Percentiles rank a stretch among this genome's conserved stretches.
Evolutionary conservation across 2,797 vertebrate species (phyloP).

Genomic region (Catamblyrhynchus diadema): DNA sequence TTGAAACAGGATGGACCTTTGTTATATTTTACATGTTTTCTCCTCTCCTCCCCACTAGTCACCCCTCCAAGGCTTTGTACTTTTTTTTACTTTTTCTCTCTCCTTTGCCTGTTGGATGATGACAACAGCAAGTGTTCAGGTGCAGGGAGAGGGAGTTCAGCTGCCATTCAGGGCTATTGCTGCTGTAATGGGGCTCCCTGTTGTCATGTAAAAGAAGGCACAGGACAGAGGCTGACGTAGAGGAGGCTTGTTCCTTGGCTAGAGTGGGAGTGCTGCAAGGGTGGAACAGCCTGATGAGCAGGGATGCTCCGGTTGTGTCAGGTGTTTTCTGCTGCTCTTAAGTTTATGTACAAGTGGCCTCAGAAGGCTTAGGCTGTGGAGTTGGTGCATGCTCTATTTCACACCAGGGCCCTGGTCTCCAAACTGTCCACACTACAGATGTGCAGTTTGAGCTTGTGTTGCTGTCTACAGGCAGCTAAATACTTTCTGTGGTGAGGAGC

Average conservation of each 20-base stretch:
- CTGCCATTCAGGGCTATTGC: not conserved
- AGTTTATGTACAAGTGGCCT: not conserved
- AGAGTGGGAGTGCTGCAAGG: not conserved
- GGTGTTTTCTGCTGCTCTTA: not conserved
- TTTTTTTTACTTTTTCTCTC: not conserved
- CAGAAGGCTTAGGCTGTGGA: not conserved
- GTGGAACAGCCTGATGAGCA: not conserved
- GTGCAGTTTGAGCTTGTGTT: not conserved
- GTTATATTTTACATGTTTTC: not conserved
- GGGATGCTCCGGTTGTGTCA: not conserved
- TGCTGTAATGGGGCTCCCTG: not conserved
- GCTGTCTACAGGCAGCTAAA: not conserved
- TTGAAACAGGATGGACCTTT: not conserved
- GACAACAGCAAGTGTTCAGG: not conserved
- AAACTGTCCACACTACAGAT: accelerated
- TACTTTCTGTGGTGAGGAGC: not conserved
- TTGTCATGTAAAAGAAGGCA: not conserved
- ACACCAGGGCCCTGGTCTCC: not conserved
- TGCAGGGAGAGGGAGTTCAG: not conserved
- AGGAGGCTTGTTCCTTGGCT: not conserved
- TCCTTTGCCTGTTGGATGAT: not conserved
- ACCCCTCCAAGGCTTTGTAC: not conserved
- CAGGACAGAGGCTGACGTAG: not conserved
- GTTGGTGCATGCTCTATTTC: accelerated
- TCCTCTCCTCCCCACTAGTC: not conserved